phyloP scores from a whole-genome alignment of 2,888 invertebrate genomes.

The Lochmaea crataegi region DNA sequence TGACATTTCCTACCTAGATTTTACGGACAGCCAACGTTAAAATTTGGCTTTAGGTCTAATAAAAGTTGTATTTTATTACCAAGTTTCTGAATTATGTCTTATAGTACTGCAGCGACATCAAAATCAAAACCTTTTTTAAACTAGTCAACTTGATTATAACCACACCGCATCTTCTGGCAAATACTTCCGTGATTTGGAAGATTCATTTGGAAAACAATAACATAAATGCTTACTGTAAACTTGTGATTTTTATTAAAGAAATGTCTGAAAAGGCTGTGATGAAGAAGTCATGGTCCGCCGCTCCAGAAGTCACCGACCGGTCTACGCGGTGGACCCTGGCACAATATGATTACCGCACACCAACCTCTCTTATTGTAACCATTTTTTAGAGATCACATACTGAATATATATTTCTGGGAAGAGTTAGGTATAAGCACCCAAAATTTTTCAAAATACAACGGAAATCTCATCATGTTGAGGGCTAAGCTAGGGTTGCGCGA shows the following conservation, averaged over 20 bases:
- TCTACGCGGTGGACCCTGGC: conserved; percentile 58
- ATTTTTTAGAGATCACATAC: conserved; percentile 13
- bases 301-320: conserved; percentile 60
- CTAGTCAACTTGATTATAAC: too few species aligned
- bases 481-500: too few species aligned
- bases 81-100: too few species aligned
- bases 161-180: too few species aligned
- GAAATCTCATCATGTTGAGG: too few species aligned
- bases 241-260: conserved; percentile 48
- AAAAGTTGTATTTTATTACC: too few species aligned
- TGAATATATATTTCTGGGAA: not conserved
- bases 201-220: not conserved
- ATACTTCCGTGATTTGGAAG: not conserved
- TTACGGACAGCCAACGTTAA: not conserved
- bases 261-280: conserved; percentile 49
- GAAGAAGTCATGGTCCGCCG: conserved; percentile 58
- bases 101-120: too few species aligned
- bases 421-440: too few species aligned
- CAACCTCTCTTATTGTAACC: conserved; percentile 34
- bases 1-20: not conserved
- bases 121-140: too few species aligned
- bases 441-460: too few species aligned
- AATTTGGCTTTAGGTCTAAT: not conserved
- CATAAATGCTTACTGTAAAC: not conserved
- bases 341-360: conserved; percentile 53